Conservation (phyloP, 2,888 invertebrate species). For the Oxyteleia sp. region DNA sequence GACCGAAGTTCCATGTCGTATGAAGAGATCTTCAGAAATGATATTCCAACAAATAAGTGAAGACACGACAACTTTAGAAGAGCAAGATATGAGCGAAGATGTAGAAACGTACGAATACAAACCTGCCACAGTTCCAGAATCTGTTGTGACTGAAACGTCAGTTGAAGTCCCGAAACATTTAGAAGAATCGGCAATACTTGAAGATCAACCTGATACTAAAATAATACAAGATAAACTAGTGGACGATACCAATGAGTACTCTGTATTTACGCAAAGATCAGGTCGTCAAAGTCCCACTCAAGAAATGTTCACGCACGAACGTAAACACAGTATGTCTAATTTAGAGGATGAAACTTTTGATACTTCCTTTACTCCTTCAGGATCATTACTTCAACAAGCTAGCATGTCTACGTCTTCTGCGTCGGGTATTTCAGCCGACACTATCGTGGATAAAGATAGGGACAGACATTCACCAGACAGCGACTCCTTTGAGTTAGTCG, state of each 20-base stretch:
- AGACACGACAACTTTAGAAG: conserved; percentile 84
- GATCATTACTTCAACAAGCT: conserved; percentile 82
- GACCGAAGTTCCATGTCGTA: conserved; percentile 87
- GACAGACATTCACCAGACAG: conserved; percentile 91
- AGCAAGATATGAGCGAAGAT: conserved; percentile 67
- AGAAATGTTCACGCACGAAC: conserved; percentile 77
- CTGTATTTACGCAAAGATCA: conserved; percentile 63
- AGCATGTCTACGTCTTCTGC: conserved; percentile 86
- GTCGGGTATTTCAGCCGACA: conserved; percentile 85
- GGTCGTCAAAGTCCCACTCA: conserved; percentile 75
- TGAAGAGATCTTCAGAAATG: conserved; percentile 97
- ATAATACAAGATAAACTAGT: conserved; percentile 66
- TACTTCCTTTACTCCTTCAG: conserved; percentile 68
- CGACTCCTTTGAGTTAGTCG: conserved; percentile 95
- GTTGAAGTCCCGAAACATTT: conserved; percentile 85
- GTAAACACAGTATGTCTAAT: conserved; percentile 84
- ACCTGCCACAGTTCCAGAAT: conserved; percentile 74
- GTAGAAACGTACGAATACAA: conserved; percentile 88
- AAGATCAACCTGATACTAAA: conserved; percentile 87
- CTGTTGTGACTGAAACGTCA: conserved; percentile 71
- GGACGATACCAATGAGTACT: conserved; percentile 59
- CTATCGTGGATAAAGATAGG: conserved; percentile 84
- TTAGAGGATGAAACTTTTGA: conserved; percentile 89
- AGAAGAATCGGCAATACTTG: conserved; percentile 88
- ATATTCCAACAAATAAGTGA: conserved; percentile 92